Evolutionary conservation across 1,140 invertebrate species (phyloP).

Genomic region (Brachionus sp.): DNA sequence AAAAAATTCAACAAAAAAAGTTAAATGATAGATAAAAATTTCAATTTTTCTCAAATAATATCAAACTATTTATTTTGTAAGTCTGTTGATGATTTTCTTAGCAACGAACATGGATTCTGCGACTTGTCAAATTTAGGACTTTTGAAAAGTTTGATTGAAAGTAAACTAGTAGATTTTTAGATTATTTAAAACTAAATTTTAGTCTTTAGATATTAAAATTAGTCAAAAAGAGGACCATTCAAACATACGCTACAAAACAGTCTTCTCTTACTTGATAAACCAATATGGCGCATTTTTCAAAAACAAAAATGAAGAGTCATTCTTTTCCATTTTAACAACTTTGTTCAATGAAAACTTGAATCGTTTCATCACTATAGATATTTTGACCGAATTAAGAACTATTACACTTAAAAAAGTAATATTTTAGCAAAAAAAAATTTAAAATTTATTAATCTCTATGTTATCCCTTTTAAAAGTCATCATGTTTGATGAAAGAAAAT

Average conservation of each 20-base stretch:
- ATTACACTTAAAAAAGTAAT: not conserved
- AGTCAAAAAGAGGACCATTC: not conserved
- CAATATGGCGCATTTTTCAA: constrained; percentile 1
- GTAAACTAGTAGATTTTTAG: not conserved
- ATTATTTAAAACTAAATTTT: not conserved
- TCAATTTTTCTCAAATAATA: not conserved
- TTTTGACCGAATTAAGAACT: not conserved
- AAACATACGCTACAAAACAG: not conserved
- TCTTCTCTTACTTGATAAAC: not conserved
- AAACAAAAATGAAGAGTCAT: not conserved
- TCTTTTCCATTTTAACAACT: not conserved
- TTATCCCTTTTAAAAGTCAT: not conserved
- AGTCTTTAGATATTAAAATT: not conserved
- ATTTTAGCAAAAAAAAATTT: too few relatives aligned
- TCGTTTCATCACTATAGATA: not conserved
- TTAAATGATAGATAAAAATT: not conserved
- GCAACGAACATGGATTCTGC: not conserved
- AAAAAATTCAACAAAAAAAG: not conserved
- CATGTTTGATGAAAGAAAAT: not conserved
- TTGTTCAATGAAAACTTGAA: constrained; percentile 6
- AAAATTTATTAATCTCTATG: too few relatives aligned
- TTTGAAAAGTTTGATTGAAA: not conserved
- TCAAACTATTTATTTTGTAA: constrained; percentile 25
- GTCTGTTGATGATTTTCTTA: not conserved
- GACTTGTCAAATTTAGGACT: not conserved